Conservation (phyloP, 1,140 invertebrate species). For the Tetranychus urticae region DNA sequence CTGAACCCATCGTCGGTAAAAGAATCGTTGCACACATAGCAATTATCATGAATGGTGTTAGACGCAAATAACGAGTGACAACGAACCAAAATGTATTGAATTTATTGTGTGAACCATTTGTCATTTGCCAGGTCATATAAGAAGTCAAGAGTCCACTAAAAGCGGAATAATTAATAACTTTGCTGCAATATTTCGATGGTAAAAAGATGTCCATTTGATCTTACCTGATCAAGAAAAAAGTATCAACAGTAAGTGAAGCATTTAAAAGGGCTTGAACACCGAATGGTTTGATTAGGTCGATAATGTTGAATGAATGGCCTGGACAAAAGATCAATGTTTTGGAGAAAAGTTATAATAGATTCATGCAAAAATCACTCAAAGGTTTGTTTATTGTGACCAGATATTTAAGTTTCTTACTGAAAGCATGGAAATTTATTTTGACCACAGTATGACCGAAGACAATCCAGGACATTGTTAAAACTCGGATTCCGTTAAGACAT, state of each 20-base stretch:
- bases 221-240: constrained; percentile 52
- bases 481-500: constrained; percentile 43
- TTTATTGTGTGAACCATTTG: neutral
- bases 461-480: constrained; percentile 74
- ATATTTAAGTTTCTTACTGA: neutral
- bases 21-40: constrained; percentile 6
- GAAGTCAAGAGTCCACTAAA: constrained; percentile 4
- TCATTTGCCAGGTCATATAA: neutral
- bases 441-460: constrained; percentile 53
- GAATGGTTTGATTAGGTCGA: neutral
- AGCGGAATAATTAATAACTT: neutral
- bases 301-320: neutral
- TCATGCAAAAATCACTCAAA: no score
- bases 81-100: neutral
- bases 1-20: constrained; percentile 5
- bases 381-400: no score
- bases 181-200: neutral
- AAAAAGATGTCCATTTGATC: no score
- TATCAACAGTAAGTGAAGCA: constrained; percentile 52
- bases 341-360: no score
- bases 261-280: neutral
- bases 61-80: neutral
- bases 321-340: neutral
- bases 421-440: neutral
- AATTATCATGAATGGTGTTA: constrained; percentile 8